Evolutionary conservation across 1,140 invertebrate genomes (phyloP).

Genomic region (Aphidius gifuensis): DNA sequence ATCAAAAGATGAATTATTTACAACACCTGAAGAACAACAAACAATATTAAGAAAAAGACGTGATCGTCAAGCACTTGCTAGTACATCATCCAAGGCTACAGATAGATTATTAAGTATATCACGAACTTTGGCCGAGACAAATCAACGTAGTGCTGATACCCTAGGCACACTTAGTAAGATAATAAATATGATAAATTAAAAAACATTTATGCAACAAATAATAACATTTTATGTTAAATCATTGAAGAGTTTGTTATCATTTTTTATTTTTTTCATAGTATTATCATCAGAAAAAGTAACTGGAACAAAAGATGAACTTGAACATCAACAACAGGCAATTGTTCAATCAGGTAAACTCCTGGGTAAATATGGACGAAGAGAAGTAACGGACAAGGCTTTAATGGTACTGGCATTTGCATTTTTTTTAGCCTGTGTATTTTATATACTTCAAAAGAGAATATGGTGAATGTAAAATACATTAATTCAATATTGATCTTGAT

Average conservation of each 20-base stretch:
- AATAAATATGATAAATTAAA: neutral
- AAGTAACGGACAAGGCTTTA: constrained; percentile 92
- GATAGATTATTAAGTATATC: constrained; percentile 82
- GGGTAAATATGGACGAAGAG: constrained; percentile 89
- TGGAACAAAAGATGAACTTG: constrained; percentile 80
- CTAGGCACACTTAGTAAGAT: constrained; percentile 72
- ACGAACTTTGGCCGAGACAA: constrained; percentile 79
- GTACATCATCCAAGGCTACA: constrained; percentile 70
- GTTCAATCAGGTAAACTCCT: constrained; percentile 84
- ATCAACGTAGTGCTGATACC: constrained; percentile 80
- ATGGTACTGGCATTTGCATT: constrained; percentile 87
- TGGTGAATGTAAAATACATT: constrained; percentile 20
- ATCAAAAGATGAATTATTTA: constrained; percentile 67
- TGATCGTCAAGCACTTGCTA: constrained; percentile 63
- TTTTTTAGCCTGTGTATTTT: constrained; percentile 87
- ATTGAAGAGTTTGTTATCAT: neutral
- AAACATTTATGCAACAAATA: too few relatives aligned
- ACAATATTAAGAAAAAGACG: constrained; percentile 62
- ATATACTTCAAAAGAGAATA: constrained; percentile 85
- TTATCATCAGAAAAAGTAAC: constrained; percentile 54
- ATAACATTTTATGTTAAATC: too few relatives aligned
- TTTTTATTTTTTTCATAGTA: constrained; percentile 45
- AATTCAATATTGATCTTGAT: neutral
- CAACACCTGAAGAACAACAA: constrained; percentile 58
- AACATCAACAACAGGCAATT: constrained; percentile 81